Evolutionary conservation across 1,140 invertebrate species (phyloP).

Genomic region (Scaptomyza pallida): DNA sequence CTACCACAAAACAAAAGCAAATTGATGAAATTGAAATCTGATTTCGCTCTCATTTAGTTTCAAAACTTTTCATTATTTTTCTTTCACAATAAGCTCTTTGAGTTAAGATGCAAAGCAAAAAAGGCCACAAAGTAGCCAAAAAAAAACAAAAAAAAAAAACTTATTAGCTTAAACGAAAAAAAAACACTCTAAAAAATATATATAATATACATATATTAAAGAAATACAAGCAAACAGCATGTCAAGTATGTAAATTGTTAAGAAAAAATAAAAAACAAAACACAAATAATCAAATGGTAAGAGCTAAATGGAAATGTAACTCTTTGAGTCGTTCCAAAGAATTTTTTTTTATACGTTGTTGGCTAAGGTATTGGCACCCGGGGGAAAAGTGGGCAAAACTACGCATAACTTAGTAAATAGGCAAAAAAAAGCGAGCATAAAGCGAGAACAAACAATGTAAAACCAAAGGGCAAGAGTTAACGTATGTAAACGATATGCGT

Average conservation of each 20-base stretch:
- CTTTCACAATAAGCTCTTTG: too few relatives aligned
- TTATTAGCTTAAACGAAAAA: neutral
- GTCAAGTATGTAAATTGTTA: conserved; percentile 30
- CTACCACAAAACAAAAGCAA: too few relatives aligned
- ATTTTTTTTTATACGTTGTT: conserved; percentile 26
- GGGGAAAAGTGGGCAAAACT: conserved; percentile 77
- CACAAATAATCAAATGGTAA: too few relatives aligned
- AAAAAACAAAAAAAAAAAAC: too few relatives aligned
- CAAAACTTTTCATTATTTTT: too few relatives aligned
- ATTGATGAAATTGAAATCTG: too few relatives aligned
- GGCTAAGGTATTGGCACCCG: conserved; percentile 37
- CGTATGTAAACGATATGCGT: neutral
- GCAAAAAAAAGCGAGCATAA: neutral
- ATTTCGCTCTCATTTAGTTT: too few relatives aligned
- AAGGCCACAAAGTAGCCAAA: too few relatives aligned
- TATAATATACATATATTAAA: neutral
- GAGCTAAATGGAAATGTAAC: conserved; percentile 7
- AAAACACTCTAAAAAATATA: conserved; percentile 1
- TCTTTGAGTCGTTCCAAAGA: conserved; percentile 15
- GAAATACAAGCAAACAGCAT: conserved; percentile 14
- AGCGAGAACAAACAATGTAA: neutral
- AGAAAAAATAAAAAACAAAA: too few relatives aligned
- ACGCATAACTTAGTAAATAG: conserved; percentile 71
- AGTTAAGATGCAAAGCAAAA: too few relatives aligned
- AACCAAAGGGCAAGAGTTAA: neutral